phyloP scores from a whole-genome alignment of 2,797 vertebrate species.

The Dendrocincla tyrannina region DNA sequence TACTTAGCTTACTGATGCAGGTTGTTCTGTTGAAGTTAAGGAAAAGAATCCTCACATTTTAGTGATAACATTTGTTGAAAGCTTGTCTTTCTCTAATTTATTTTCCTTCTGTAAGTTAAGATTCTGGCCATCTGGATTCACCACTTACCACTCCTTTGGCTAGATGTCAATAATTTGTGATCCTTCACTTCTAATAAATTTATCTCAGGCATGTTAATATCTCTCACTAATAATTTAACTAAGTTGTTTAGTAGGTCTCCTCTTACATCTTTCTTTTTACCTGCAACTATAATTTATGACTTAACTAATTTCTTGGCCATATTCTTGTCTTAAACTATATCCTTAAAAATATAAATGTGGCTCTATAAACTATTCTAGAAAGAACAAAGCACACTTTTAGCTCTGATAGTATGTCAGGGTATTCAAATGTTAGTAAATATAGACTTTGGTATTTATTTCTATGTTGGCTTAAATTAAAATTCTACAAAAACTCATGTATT shows the following conservation, averaged over 20 bases:
- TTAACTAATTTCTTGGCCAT: not conserved
- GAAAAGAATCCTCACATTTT: not conserved
- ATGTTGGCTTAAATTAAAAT: not conserved
- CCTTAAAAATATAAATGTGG: not conserved
- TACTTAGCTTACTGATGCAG: not conserved
- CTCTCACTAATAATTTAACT: not conserved
- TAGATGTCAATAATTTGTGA: not conserved
- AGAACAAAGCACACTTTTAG: not conserved
- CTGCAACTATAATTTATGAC: not conserved
- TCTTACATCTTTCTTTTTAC: not conserved
- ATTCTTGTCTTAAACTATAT: not conserved
- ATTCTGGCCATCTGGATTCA: not conserved
- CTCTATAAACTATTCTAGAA: not conserved
- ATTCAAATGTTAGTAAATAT: not conserved
- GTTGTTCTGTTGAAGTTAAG: not conserved
- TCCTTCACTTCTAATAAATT: not conserved
- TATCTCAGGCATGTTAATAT: not conserved
- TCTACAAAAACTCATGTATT: not conserved
- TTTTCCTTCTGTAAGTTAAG: not conserved
- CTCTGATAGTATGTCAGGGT: rapidly evolving
- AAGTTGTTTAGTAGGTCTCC: not conserved
- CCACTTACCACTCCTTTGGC: not conserved
- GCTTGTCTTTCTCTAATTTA: not conserved
- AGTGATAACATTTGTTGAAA: not conserved
- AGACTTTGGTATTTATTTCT: not conserved